phyloP scores from a whole-genome alignment of 2,113 vertebrate genomes.

The Poecile atricapillus region DNA sequence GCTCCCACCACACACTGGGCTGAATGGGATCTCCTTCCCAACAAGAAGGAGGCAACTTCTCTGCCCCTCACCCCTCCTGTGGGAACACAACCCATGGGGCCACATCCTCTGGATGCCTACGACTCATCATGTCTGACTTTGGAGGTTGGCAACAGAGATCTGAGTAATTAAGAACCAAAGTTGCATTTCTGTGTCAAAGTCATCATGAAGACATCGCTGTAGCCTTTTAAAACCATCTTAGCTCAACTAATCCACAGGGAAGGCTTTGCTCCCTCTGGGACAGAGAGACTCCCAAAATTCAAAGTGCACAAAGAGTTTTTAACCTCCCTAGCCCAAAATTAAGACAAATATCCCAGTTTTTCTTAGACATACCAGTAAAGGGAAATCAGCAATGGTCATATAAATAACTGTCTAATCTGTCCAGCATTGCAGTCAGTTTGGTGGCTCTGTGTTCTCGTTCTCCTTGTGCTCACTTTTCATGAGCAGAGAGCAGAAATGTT shows the following conservation, averaged over 20 bases:
- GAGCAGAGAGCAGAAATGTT: constrained; percentile 28
- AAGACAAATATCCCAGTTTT: background rate
- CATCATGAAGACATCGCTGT: background rate
- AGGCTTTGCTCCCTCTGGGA: background rate
- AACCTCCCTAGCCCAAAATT: background rate
- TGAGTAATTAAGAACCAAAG: constrained; percentile 16
- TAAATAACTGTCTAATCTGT: background rate
- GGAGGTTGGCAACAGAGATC: background rate
- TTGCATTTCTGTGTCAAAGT: constrained; percentile 17
- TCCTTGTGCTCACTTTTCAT: background rate
- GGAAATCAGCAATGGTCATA: background rate
- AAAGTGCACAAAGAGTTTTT: background rate
- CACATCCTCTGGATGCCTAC: background rate
- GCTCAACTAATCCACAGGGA: background rate
- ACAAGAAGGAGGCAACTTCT: background rate
- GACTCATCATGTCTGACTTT: background rate
- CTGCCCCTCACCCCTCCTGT: background rate
- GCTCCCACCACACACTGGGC: accelerated
- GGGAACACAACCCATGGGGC: background rate
- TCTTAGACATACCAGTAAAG: background rate
- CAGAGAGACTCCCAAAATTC: background rate
- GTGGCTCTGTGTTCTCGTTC: background rate
- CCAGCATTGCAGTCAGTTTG: background rate
- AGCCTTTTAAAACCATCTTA: constrained; percentile 7
- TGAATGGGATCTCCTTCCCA: background rate